Conservation (phyloP, 1,140 invertebrate species). For the Aphaenogaster rudis region DNA sequence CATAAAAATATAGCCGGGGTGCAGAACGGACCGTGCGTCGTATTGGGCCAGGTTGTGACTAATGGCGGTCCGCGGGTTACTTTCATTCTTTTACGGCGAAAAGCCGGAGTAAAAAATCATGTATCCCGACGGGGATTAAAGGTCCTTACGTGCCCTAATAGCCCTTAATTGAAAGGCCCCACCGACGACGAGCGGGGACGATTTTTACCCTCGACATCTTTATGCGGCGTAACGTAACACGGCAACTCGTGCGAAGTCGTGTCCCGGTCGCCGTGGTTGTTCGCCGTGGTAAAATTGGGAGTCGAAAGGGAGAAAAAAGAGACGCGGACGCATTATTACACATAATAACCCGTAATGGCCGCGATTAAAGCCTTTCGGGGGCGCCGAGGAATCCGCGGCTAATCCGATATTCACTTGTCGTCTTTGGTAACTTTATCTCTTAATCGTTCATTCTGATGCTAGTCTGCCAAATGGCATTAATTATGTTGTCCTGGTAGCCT, state of each 20-base stretch:
- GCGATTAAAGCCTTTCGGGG: slow-evolving; percentile 60
- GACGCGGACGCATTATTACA: slow-evolving; percentile 48
- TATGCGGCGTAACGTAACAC: slow-evolving; percentile 69
- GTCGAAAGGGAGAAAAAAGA: not conserved
- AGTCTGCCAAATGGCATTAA: not conserved
- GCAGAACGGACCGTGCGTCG: slow-evolving; percentile 7
- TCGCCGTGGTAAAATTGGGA: slow-evolving; percentile 26
- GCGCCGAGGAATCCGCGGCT: slow-evolving; percentile 47
- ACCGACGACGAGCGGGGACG: slow-evolving; percentile 52
- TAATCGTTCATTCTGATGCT: slow-evolving; percentile 24
- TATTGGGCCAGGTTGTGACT: slow-evolving; percentile 71
- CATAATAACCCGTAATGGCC: slow-evolving; percentile 60
- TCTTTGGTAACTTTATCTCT: slow-evolving; percentile 53
- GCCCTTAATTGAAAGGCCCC: slow-evolving; percentile 79
- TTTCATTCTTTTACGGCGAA: slow-evolving; percentile 76
- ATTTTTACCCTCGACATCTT: slow-evolving; percentile 75
- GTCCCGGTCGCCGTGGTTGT: slow-evolving; percentile 5
- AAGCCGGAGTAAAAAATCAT: slow-evolving; percentile 78
- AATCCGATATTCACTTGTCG: slow-evolving; percentile 59
- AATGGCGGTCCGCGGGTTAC: slow-evolving; percentile 74
- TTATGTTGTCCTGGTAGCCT: not conserved
- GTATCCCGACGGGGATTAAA: slow-evolving; percentile 76
- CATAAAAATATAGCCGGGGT: slow-evolving; percentile 76
- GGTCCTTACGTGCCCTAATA: slow-evolving; percentile 78
- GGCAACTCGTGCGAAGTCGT: slow-evolving; percentile 20